phyloP scores from a whole-genome alignment of 2,888 invertebrate genomes.

The Sialis fuliginosa region DNA sequence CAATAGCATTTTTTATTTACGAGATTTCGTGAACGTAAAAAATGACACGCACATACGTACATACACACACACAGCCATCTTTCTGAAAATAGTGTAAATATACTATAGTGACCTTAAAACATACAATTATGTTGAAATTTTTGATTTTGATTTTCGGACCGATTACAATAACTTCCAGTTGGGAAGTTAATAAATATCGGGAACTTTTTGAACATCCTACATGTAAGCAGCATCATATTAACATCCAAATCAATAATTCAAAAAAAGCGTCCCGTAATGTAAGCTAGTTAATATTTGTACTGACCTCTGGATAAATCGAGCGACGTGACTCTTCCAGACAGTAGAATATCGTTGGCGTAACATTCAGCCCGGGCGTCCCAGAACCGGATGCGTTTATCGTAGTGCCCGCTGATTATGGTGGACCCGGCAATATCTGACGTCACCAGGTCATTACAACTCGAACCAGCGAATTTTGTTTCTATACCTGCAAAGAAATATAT shows the following conservation, averaged over 20 bases:
- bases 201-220: no score
- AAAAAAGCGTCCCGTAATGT: neutral
- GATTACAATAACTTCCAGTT: no score
- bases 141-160: no score
- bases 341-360: conserved; percentile 66
- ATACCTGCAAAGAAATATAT: conserved; percentile 40
- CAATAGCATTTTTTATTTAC: no score
- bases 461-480: conserved; percentile 89
- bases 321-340: conserved; percentile 90
- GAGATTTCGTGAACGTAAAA: no score
- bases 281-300: conserved; percentile 7
- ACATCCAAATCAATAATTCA: neutral
- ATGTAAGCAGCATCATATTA: no score
- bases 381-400: conserved; percentile 90
- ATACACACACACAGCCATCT: no score
- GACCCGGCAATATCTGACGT: conserved; percentile 74
- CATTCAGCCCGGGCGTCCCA: conserved; percentile 90
- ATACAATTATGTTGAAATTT: no score
- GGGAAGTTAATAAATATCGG: no score
- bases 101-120: no score
- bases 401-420: conserved; percentile 92
- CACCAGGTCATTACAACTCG: conserved; percentile 92
- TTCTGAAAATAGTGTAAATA: no score
- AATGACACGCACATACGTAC: no score
- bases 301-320: conserved; percentile 81